Conservation (phyloP, 30 jellyfish, hydroid and myxozoan genomes). For the Sanderia malayensis region DNA sequence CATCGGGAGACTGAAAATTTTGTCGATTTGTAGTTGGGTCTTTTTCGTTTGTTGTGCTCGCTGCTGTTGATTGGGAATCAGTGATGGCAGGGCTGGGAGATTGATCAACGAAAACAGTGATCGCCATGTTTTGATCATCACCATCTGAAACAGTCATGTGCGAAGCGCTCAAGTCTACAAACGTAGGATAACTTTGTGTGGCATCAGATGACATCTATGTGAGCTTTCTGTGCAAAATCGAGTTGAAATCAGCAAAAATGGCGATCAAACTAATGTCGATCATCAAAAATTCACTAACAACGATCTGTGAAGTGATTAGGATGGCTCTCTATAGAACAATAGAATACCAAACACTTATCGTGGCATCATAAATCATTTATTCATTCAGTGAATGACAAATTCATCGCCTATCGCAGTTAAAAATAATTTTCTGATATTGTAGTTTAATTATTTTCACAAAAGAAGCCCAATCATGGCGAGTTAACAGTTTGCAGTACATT, state of each 20-base stretch:
- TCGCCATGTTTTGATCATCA: constrained; percentile 54
- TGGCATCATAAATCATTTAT: constrained; percentile 1
- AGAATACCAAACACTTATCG: constrained; percentile 18
- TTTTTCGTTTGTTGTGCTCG: not conserved
- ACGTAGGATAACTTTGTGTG: constrained; percentile 37
- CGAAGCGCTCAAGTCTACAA: constrained; percentile 29
- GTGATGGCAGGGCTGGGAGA: constrained; percentile 10
- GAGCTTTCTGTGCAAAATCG: not conserved
- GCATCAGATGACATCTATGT: constrained; percentile 37
- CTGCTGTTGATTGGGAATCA: constrained; percentile 19
- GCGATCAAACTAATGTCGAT: constrained; percentile 14
- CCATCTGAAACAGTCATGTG: constrained; percentile 34
- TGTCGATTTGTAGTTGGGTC: not conserved
- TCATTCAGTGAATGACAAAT: too few species aligned
- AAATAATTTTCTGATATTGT: too few species aligned
- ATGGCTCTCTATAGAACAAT: constrained; percentile 28
- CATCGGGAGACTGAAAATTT: constrained; percentile 37
- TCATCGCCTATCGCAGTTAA: too few species aligned
- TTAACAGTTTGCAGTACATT: too few species aligned
- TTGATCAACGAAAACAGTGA: constrained; percentile 53
- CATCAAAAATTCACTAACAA: constrained; percentile 30
- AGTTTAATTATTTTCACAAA: too few species aligned
- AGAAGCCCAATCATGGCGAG: too few species aligned
- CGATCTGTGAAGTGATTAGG: constrained; percentile 69
- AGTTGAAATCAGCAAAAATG: constrained; percentile 13